Percentiles rank a stretch among this genome's conserved stretches.
These are phyloP conservation scores for Nothobranchius furzeri DNA, from an alignment of 2,113 vertebrate species.

Conservation along the genomic window DNA sequence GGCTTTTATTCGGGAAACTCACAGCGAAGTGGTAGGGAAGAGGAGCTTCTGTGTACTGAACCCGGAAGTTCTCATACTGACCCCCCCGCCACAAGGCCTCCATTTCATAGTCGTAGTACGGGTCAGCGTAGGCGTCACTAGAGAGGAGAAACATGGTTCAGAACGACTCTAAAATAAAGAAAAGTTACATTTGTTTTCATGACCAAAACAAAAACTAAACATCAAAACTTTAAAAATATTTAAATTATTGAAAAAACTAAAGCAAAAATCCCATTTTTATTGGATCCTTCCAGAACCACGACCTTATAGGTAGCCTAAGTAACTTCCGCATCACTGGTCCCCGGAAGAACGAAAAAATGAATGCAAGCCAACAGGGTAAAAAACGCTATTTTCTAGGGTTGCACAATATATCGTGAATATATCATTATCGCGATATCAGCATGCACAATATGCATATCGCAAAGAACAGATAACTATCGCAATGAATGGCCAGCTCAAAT, in stretches of 20 bases:
- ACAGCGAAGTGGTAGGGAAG: constrained; percentile 90
- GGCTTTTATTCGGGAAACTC: constrained; percentile 64
- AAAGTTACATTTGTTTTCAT: not conserved
- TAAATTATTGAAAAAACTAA: not conserved
- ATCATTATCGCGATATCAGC: no score
- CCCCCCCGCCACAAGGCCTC: constrained; percentile 95
- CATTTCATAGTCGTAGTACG: constrained; percentile 96
- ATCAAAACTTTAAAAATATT: not conserved
- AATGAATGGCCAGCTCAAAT: no score
- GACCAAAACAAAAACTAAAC: not conserved
- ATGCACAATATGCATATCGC: no score
- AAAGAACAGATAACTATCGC: no score
- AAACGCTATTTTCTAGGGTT: no score
- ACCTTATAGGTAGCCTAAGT: no score
- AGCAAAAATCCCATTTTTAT: no score
- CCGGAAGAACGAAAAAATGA: no score
- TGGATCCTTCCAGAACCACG: no score
- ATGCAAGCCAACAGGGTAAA: no score
- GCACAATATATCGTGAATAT: no score
- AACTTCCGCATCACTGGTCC: no score
- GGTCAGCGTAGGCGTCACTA: constrained; percentile 89
- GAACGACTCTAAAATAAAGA: not conserved
- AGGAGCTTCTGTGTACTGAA: constrained; percentile 93
- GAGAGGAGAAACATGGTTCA: constrained; percentile 16
- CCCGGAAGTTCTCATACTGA: constrained; percentile 98